A percentile compares a stretch with the other conserved stretches of the same genome.
Conservation (phyloP, 2,797 vertebrate genomes). For the Eulemur coronatus region DNA sequence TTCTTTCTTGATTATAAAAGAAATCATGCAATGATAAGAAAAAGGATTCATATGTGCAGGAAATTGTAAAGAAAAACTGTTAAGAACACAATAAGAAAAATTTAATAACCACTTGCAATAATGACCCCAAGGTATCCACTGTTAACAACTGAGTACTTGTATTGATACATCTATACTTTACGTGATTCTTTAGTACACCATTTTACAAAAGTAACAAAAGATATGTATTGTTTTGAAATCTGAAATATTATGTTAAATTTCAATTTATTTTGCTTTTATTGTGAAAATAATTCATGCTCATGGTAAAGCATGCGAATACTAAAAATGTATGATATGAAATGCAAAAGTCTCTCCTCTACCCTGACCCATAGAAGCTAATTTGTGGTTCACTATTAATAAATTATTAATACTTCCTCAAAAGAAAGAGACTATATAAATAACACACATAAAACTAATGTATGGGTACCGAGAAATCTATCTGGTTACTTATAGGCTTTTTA, state of each 20-base stretch:
- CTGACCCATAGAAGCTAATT: neutral
- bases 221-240: neutral
- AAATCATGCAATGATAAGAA: neutral
- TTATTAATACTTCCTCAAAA: neutral
- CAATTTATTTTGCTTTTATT: conserved; percentile 20
- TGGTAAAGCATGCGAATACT: neutral
- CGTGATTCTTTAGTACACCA: neutral
- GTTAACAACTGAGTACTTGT: neutral
- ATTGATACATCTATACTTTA: neutral
- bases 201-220: neutral
- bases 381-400: neutral
- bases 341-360: neutral
- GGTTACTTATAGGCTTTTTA: neutral
- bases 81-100: neutral
- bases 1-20: neutral
- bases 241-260: neutral
- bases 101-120: neutral
- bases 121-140: neutral
- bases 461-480: neutral
- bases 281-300: neutral
- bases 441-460: neutral
- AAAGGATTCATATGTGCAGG: neutral
- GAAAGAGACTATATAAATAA: neutral
- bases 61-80: neutral
- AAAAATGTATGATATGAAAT: neutral